phyloP scores from a whole-genome alignment of 2,113 vertebrate species.

The Trematocara zebra region DNA sequence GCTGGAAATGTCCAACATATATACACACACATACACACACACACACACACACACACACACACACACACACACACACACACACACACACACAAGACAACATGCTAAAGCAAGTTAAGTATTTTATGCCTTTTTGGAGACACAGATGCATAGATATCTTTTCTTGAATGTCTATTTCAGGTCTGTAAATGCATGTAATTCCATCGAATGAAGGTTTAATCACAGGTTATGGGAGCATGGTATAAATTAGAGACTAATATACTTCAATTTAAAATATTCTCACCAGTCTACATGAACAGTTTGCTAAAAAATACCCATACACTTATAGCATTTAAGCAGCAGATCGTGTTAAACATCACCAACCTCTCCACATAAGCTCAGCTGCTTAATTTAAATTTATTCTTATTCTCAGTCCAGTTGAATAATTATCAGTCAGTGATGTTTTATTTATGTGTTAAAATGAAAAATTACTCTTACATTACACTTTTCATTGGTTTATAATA shows the following conservation, averaged over 20 bases:
- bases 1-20: background rate
- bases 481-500: background rate
- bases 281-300: background rate
- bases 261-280: background rate
- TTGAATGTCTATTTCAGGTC: slow-evolving; percentile 4
- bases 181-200: slow-evolving; percentile 11
- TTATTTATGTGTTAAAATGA: background rate
- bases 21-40: too few species aligned
- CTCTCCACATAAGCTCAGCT: background rate
- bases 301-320: background rate
- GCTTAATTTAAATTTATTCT: background rate
- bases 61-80: background rate
- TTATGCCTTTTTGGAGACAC: background rate
- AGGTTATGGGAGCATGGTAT: background rate
- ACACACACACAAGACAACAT: background rate
- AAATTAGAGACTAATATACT: background rate
- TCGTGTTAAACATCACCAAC: background rate
- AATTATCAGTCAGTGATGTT: background rate
- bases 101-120: background rate
- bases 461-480: background rate
- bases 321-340: background rate
- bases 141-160: background rate
- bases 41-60: too few species aligned
- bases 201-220: background rate
- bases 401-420: background rate